Evolutionary conservation across 92 coral and sea anemone species (phyloP).

Genomic region (Pocillopora meandrina): DNA sequence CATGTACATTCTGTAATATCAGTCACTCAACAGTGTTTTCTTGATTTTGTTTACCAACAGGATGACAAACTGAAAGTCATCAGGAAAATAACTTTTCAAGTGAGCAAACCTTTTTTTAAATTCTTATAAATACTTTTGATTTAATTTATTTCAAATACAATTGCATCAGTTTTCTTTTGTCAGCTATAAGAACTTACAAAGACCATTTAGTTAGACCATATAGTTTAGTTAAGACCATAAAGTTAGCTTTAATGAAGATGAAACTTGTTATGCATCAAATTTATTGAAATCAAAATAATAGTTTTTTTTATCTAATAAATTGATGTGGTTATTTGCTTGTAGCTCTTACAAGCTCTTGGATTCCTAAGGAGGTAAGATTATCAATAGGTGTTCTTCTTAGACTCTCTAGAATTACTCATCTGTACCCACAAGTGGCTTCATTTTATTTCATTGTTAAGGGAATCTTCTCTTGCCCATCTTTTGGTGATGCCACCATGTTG

Average conservation of each 20-base stretch:
- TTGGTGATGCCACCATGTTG: too few species aligned
- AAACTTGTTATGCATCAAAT: too few species aligned
- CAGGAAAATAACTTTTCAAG: constrained; percentile 80
- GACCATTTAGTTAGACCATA: too few species aligned
- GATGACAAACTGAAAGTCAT: constrained; percentile 65
- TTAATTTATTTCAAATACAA: too few species aligned
- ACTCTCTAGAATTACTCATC: too few species aligned
- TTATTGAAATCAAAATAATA: neutral
- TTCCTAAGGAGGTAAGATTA: constrained; percentile 64
- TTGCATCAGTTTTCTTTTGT: too few species aligned
- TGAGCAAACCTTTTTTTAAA: neutral
- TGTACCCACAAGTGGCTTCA: too few species aligned
- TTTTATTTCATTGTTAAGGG: too few species aligned
- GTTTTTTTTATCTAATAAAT: neutral
- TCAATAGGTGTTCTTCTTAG: too few species aligned
- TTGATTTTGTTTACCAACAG: constrained; percentile 30
- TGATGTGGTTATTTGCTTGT: neutral
- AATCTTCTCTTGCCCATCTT: too few species aligned
- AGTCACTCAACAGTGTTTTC: neutral
- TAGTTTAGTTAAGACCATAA: too few species aligned
- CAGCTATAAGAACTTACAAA: neutral
- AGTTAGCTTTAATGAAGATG: too few species aligned
- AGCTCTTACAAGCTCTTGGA: constrained; percentile 76
- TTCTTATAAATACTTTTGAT: neutral
- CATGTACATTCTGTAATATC: neutral